Percentiles rank a stretch among this genome's conserved stretches.
These are phyloP conservation scores for Pachypanchax playfairii DNA, from an alignment of 2,113 vertebrate species.

Conservation along the genomic window DNA sequence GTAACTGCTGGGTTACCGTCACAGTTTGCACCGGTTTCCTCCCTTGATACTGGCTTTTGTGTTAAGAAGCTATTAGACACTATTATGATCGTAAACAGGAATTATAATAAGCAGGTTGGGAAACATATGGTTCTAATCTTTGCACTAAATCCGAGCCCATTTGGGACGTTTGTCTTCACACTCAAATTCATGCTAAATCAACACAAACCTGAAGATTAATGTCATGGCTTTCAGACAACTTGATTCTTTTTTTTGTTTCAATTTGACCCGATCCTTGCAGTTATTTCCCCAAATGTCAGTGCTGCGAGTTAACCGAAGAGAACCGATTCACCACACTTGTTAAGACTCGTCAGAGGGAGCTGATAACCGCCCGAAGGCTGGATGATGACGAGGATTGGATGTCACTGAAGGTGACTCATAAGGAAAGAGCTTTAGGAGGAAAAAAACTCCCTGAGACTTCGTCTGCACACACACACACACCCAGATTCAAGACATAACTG, in stretches of 20 bases:
- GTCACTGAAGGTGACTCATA: constrained; percentile 63
- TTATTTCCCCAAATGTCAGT: constrained; percentile 6
- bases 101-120: neutral
- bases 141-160: neutral
- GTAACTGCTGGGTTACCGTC: neutral
- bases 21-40: constrained; percentile 1
- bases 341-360: constrained; percentile 36
- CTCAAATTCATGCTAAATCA: neutral
- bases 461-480: constrained; percentile 61
- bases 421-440: constrained; percentile 40
- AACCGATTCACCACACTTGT: constrained; percentile 14
- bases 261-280: neutral
- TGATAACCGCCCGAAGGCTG: constrained; percentile 33
- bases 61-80: neutral
- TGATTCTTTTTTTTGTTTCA: neutral
- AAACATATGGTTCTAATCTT: neutral
- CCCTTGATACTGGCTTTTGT: constrained; percentile 11
- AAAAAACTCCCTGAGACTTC: constrained; percentile 64
- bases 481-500: constrained; percentile 34
- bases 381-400: constrained; percentile 39
- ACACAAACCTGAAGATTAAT: neutral
- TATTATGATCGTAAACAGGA: neutral
- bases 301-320: neutral
- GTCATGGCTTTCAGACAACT: neutral
- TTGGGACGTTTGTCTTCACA: neutral